A percentile compares a stretch with the other conserved stretches of the same genome.
phyloP scores from a whole-genome alignment of 2,888 invertebrate species.

The Eupithecia tripunctaria region DNA sequence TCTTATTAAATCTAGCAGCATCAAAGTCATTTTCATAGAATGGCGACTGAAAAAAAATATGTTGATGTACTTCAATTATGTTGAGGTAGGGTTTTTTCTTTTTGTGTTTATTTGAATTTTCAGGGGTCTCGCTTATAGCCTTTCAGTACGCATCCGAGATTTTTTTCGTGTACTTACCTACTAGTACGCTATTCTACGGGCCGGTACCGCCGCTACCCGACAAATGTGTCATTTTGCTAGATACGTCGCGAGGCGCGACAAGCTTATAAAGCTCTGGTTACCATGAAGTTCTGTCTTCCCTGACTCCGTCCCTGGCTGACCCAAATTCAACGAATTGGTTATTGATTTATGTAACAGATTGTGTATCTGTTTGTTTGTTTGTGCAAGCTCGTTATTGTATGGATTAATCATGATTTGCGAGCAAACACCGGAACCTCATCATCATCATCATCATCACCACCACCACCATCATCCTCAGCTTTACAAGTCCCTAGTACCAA shows the following conservation, averaged over 20 bases:
- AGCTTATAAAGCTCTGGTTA: not conserved
- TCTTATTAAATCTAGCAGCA: not conserved
- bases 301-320: conserved; percentile 27
- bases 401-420: conserved; percentile 18
- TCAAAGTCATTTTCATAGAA: not conserved
- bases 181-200: not conserved
- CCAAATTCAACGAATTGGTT: conserved; percentile 54
- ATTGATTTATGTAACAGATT: conserved; percentile 67
- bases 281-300: not conserved
- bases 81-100: not conserved
- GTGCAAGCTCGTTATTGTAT: conserved; percentile 14
- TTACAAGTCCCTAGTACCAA: not conserved
- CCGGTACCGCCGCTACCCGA: not conserved
- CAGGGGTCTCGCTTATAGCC: not conserved
- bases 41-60: no score
- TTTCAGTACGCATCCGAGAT: not conserved
- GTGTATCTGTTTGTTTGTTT: conserved; percentile 38
- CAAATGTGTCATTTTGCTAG: not conserved
- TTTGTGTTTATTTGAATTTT: not conserved
- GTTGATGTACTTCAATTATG: not conserved
- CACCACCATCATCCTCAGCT: not conserved
- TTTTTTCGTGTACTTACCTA: not conserved
- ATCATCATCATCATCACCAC: not conserved
- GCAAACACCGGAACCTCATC: not conserved
- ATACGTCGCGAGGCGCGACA: not conserved